phyloP scores from a whole-genome alignment of 2,888 invertebrate genomes.

The Pachydiplax longipennis region DNA sequence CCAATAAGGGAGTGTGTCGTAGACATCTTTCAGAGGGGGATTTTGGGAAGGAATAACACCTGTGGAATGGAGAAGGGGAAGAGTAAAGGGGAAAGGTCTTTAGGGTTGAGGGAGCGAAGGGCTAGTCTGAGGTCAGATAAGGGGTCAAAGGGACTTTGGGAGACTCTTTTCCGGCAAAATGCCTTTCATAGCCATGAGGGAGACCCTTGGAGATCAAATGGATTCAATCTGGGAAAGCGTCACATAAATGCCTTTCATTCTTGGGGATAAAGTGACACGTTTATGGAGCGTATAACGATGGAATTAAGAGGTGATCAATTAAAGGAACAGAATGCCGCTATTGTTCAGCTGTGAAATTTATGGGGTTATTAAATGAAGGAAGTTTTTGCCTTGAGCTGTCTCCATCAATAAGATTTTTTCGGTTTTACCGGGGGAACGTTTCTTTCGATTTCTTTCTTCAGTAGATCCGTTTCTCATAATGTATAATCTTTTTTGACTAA shows the following conservation, averaged over 20 bases:
- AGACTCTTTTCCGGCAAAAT: neutral
- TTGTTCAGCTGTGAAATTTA: neutral
- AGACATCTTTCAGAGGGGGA: neutral
- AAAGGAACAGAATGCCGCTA: too few species aligned
- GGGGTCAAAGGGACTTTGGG: neutral
- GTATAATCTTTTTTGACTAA: too few species aligned
- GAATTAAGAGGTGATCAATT: neutral
- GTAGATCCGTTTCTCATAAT: too few species aligned
- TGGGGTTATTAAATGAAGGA: neutral
- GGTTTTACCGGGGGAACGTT: too few species aligned
- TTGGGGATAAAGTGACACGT: neutral
- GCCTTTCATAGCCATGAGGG: neutral
- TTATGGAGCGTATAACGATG: neutral
- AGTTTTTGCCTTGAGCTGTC: neutral
- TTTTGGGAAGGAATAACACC: conserved; percentile 22
- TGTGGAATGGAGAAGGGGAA: neutral
- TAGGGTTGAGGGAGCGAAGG: neutral
- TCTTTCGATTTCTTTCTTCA: too few species aligned
- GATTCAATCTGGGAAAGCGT: neutral
- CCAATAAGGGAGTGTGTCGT: neutral
- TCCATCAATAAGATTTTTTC: too few species aligned
- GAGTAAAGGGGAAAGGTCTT: neutral
- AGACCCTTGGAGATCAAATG: neutral
- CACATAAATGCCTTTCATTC: too few species aligned
- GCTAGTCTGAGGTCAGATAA: conserved; percentile 24